These are phyloP conservation scores for Stramonita haemastoma DNA, from an alignment of 2,888 invertebrate genomes.

Conservation along the genomic window DNA sequence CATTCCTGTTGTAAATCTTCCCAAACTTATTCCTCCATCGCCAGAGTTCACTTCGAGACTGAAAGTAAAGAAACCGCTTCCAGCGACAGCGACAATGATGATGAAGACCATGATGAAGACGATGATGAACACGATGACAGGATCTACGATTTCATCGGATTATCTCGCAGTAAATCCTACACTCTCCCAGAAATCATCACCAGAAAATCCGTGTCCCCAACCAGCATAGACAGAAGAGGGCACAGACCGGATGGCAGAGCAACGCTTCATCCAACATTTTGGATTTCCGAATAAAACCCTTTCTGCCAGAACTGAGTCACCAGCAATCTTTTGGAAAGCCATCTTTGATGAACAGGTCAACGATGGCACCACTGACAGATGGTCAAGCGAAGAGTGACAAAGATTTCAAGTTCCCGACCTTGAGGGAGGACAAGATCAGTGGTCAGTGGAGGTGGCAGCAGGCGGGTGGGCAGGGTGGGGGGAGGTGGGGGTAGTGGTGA, in stretches of 20 bases:
- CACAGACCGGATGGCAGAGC: too few species aligned
- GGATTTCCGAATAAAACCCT: too few species aligned
- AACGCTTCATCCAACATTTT: background rate
- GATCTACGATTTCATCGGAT: slow-evolving; percentile 34
- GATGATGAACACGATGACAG: slow-evolving; percentile 11
- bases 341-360: too few species aligned
- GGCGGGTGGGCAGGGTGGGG: background rate
- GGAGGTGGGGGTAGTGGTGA: background rate
- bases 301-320: background rate
- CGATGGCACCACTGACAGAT: too few species aligned
- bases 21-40: background rate
- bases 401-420: background rate
- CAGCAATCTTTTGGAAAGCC: background rate
- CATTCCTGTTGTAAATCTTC: background rate
- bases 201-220: background rate
- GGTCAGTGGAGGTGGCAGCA: background rate
- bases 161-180: background rate
- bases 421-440: background rate
- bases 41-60: background rate
- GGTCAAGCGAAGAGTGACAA: background rate
- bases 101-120: background rate
- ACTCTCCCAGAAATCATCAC: slow-evolving; percentile 16
- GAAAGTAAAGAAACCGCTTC: background rate
- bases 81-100: background rate
- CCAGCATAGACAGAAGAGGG: background rate